These are phyloP conservation scores for Drosophila kanekoi DNA, from an alignment of 2,888 invertebrate species.

Conservation along the genomic window DNA sequence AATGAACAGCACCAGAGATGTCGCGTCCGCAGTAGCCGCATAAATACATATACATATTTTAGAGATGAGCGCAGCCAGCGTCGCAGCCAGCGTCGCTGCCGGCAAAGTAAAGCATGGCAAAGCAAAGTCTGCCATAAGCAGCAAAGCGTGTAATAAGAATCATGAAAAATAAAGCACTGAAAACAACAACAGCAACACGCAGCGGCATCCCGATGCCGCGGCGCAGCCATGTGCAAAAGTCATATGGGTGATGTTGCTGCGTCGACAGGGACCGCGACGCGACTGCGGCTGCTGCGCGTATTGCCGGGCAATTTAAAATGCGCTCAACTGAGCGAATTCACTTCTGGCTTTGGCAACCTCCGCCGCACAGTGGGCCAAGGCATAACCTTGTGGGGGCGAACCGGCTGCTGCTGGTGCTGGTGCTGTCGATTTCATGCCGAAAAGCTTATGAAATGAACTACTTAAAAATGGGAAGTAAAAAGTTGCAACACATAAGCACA, in stretches of 20 bases:
- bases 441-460: conserved; percentile 43
- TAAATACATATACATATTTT: conserved; percentile 43
- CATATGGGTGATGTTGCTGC: conserved; percentile 46
- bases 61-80: conserved; percentile 42
- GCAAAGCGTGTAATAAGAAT: conserved; percentile 70
- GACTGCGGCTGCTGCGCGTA: conserved; percentile 12
- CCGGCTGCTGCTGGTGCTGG: conserved; percentile 26
- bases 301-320: conserved; percentile 29
- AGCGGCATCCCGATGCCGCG: conserved; percentile 7
- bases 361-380: conserved; percentile 63
- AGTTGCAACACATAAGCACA: conserved; percentile 20
- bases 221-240: conserved; percentile 53
- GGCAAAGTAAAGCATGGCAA: conserved; percentile 35
- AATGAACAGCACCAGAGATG: conserved; percentile 50
- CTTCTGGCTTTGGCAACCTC: conserved; percentile 47
- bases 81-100: conserved; percentile 45
- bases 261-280: conserved; percentile 5
- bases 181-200: conserved; percentile 16
- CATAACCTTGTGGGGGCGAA: conserved; percentile 44
- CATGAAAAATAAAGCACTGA: conserved; percentile 53
- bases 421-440: conserved; percentile 23
- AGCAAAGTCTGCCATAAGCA: conserved; percentile 53
- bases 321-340: conserved; percentile 46
- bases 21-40: conserved; percentile 45
- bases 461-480: conserved; percentile 33